Percentiles rank a stretch among this genome's conserved stretches.
phyloP scores from a whole-genome alignment of 2,113 vertebrate genomes.

The Erinaceus europaeus region DNA sequence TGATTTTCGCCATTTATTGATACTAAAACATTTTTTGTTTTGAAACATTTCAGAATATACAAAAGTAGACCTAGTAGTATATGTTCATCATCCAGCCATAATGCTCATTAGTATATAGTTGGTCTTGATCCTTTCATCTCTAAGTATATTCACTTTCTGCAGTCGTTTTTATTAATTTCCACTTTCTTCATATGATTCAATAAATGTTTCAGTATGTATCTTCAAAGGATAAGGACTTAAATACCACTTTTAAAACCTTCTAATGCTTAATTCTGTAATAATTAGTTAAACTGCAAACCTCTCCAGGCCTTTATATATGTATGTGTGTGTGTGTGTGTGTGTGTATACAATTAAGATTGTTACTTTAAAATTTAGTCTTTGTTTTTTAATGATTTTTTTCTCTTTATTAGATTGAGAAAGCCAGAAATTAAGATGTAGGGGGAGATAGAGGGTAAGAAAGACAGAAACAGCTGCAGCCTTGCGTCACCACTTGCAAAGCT shows the following conservation, averaged over 20 bases:
- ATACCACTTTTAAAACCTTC: neutral
- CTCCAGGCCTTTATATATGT: neutral
- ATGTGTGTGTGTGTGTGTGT: too few species aligned
- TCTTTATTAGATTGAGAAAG: too few species aligned
- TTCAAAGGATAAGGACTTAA: neutral
- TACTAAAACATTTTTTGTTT: slow-evolving; percentile 10
- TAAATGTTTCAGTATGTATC: neutral
- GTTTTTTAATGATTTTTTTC: too few species aligned
- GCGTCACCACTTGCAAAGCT: too few species aligned
- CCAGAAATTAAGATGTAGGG: too few species aligned
- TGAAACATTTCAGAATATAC: neutral
- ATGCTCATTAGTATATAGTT: neutral
- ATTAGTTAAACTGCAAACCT: neutral
- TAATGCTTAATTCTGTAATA: neutral
- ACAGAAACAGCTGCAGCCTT: too few species aligned
- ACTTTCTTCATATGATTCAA: neutral
- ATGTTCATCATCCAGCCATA: neutral
- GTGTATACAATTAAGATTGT: too few species aligned
- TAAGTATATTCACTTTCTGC: neutral
- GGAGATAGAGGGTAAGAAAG: too few species aligned
- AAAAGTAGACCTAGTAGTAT: neutral
- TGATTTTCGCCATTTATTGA: neutral
- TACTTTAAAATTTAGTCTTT: too few species aligned
- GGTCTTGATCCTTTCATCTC: neutral
- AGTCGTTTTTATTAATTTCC: neutral